phyloP scores from a whole-genome alignment of 2,888 invertebrate genomes.

The Rhyacophila evoluta region DNA sequence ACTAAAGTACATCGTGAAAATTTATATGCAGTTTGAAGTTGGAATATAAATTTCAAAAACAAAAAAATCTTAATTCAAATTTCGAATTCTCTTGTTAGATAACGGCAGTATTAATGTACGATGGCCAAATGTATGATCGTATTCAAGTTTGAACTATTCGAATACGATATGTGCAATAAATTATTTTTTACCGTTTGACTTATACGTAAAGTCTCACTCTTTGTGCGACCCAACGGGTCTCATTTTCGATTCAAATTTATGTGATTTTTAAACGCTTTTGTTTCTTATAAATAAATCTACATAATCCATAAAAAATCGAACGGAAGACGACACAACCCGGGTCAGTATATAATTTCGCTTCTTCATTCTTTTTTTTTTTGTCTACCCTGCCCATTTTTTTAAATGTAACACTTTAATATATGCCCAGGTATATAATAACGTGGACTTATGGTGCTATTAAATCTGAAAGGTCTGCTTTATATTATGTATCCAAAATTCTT shows the following conservation, averaged over 20 bases:
- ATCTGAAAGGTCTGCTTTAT: neutral
- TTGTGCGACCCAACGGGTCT: neutral
- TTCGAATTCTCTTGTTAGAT: no score
- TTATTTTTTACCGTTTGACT: neutral
- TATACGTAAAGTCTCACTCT: conserved; percentile 1
- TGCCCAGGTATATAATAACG: neutral
- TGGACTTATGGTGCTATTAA: neutral
- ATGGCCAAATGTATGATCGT: no score
- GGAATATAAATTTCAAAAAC: no score
- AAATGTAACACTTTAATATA: neutral
- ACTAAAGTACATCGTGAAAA: no score
- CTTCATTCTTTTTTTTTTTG: neutral
- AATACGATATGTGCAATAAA: neutral
- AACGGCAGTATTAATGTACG: no score
- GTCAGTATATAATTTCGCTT: conserved; percentile 12
- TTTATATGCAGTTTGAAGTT: no score
- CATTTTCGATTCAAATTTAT: conserved; percentile 17
- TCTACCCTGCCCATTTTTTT: neutral
- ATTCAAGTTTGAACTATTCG: neutral
- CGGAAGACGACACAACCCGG: conserved; percentile 9
- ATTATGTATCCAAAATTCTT: no score
- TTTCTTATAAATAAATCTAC: neutral
- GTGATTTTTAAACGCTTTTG: conserved; percentile 15
- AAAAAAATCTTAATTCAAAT: no score
- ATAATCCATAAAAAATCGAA: neutral